Evolutionary conservation across 2,113 vertebrate genomes (phyloP).

Genomic region (Boulengeromyrus knoepffleri): DNA sequence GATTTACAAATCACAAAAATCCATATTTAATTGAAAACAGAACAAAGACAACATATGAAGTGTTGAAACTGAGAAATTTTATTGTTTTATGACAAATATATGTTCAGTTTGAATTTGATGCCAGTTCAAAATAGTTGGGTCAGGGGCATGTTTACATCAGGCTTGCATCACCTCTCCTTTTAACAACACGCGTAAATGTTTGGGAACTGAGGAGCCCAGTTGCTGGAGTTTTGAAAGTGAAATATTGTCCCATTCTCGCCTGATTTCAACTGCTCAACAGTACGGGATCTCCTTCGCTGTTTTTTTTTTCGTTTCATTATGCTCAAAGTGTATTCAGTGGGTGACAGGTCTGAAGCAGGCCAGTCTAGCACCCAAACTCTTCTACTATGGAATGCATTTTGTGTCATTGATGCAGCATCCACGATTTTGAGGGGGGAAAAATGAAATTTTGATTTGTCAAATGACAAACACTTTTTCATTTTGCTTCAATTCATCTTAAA

Average conservation of each 20-base stretch:
- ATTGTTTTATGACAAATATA: not conserved
- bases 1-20: not conserved
- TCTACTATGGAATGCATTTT: not conserved
- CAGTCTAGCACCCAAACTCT: not conserved
- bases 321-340: not conserved
- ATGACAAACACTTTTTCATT: not conserved
- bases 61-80: too few relatives aligned
- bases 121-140: not conserved
- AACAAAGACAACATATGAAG: too few relatives aligned
- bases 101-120: not conserved
- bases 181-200: not conserved
- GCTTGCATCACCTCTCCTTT: not conserved
- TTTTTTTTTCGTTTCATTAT: not conserved
- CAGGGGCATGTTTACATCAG: not conserved
- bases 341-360: not conserved
- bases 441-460: not conserved
- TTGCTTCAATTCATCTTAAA: not conserved
- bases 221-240: not conserved
- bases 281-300: not conserved
- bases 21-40: not conserved
- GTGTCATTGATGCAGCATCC: not conserved
- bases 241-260: not conserved
- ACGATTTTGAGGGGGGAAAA: not conserved
- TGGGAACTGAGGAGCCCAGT: not conserved
- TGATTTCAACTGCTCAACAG: not conserved